Evolutionary conservation across 1,140 invertebrate species (phyloP), one percentile per base, ranked within the genome.

Genomic region (Nasonia giraulti): DNA sequence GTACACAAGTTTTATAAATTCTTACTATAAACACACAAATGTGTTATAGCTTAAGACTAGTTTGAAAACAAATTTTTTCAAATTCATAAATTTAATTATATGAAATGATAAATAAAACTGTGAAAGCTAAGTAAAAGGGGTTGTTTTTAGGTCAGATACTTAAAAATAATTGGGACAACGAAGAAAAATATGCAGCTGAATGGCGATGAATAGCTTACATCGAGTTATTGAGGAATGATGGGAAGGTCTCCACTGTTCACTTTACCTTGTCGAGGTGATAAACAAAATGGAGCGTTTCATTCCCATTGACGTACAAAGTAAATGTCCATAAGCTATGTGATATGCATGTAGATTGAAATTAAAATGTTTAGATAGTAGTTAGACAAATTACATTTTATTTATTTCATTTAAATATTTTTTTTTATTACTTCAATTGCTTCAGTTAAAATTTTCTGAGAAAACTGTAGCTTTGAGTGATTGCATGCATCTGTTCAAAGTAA

Each of bases 251-350:
- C 80, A n/a, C 78, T 86, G 69, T 77, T 11, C 71, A 80, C 76
- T 83, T 83, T 83, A 79, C 66, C 69, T 80, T 83, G 78, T 86
- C 77, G 5, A 83, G 81, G 62, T 23, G 27, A 83, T 76, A 83
- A 40, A 76, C 82, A 86, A 86, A 86, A 86, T 86, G 85, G 85
- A 86, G 85, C 62, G 73, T 80, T 86, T 83, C 69, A 86, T 83
- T 86, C 69, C 62, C 78, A 86, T 86, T 86, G 78, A 86, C 73
- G 33, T 80, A 83, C 75, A 86, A 86, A 86, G 85, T 86, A 86
- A 86, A 82, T 82, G 74, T 73, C 23, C 12, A 78, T 77, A 47
- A 69, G 17, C 1, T 66, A 74, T 84, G n/a, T 85, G 50, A 80
- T 85, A 75, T 80, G 71, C 71, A 85, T 81, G 79, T 85, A 50